A percentile compares a stretch with the other conserved stretches of the same genome.
These are phyloP conservation scores for Mobula birostris DNA, from an alignment of 2,113 vertebrate genomes.

Conservation along the genomic window DNA sequence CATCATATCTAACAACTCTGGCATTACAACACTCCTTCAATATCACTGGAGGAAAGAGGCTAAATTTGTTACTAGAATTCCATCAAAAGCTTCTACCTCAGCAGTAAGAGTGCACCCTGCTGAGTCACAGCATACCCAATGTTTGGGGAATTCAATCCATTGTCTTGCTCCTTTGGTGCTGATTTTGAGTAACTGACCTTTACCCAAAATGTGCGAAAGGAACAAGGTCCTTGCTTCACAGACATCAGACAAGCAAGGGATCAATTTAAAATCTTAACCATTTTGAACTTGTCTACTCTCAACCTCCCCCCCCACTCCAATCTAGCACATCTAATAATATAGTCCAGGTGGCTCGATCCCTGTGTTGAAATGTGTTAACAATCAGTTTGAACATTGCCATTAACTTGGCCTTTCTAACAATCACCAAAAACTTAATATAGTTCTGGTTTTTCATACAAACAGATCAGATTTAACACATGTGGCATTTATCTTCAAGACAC, in stretches of 20 bases:
- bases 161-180: neutral
- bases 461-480: neutral
- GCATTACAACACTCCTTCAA: neutral
- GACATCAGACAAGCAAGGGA: neutral
- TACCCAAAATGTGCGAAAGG: neutral
- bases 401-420: neutral
- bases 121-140: neutral
- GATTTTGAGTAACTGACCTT: neutral
- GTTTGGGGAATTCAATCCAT: no score
- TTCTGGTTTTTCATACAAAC: neutral
- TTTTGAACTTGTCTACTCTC: neutral
- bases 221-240: neutral
- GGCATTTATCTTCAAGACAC: neutral
- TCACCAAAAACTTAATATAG: neutral
- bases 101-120: neutral
- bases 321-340: neutral
- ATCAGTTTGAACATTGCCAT: neutral
- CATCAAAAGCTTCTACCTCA: neutral
- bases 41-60: neutral
- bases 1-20: neutral
- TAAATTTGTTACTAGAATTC: neutral
- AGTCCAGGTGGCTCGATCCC: neutral
- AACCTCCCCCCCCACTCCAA: neutral
- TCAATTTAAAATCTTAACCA: neutral
- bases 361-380: neutral